A percentile compares a stretch with the other conserved stretches of the same genome.
Evolutionary conservation across 1,140 invertebrate species (phyloP).

Genomic region (Centruroides sculpturatus): DNA sequence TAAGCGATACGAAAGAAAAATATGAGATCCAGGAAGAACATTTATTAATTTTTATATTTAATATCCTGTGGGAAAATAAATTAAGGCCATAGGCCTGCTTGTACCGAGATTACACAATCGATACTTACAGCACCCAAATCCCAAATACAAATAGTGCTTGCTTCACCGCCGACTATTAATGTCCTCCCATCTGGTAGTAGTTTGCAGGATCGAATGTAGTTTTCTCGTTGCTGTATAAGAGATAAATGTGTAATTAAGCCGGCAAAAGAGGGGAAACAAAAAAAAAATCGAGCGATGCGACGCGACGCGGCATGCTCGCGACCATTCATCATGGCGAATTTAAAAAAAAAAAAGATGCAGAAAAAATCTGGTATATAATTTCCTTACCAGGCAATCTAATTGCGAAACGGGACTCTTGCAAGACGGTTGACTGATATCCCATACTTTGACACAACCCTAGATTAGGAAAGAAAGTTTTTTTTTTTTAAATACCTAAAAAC

Average conservation of each 20-base stretch:
- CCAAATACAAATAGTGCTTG: slow-evolving; percentile 90
- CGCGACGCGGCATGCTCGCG: too few relatives aligned
- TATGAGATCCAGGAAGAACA: too few relatives aligned
- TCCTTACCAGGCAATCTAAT: slow-evolving; percentile 73
- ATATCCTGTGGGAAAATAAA: too few relatives aligned
- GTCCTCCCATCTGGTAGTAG: slow-evolving; percentile 89
- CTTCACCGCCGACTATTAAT: slow-evolving; percentile 92
- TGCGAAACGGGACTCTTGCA: slow-evolving; percentile 73
- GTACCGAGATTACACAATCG: too few relatives aligned
- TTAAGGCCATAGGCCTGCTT: too few relatives aligned
- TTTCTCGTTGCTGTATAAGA: slow-evolving; percentile 49
- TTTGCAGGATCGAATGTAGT: slow-evolving; percentile 95
- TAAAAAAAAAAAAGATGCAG: too few relatives aligned
- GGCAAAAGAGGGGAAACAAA: too few relatives aligned
- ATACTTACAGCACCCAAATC: slow-evolving; percentile 50
- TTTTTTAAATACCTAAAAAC: too few relatives aligned
- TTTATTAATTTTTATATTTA: too few relatives aligned
- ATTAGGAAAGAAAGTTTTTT: neutral
- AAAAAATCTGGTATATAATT: neutral
- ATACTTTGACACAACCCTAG: slow-evolving; percentile 78
- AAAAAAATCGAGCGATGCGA: too few relatives aligned
- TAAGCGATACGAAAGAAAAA: too few relatives aligned
- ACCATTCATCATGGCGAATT: too few relatives aligned
- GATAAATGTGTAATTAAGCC: neutral
- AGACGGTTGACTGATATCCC: slow-evolving; percentile 61